Evolutionary conservation across 2,113 vertebrate genomes (phyloP), one percentile per base, ranked within the genome.

Genomic region (Psilopogon haemacephalus): DNA sequence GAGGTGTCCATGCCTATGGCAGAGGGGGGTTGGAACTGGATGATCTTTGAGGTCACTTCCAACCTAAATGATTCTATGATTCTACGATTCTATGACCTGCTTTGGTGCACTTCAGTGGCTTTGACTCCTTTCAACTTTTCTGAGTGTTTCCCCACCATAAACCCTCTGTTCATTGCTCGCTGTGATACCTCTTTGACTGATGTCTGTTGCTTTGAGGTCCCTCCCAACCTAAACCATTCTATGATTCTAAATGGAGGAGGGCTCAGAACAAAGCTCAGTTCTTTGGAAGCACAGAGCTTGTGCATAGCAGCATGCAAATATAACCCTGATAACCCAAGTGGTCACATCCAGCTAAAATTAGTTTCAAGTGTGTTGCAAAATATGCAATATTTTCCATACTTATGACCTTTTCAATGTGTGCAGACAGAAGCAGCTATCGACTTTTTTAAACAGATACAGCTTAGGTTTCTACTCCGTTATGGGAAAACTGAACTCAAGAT

Each of bases 381-480:
- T 9, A 32, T n/a, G 52, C 38, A 33, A 2, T 6, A 2, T 42
- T 54, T 18, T 48, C 11, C 4, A 23, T 12, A 58, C 54, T 24
- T 74, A 9, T n/a, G 64, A 14, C 5, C 7, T 50, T 62, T 48
- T 11, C n/a, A 82, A 55, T 8, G 5, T 32, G 2, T 14, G 7
- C 50, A 5, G 21, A 40, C 7, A 2, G 5, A 20, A 7, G 3
- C 23, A 63, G 17, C 44, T 24, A 54, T 9, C 2, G 0, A 1
- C 21, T 60, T 67, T 67, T 77, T 50, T 44, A 67, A 70, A 9
- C 2, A 62, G 40, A 26, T 12, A 21, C 11, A 38, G 0, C 65
- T 60, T 46, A 37, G 13, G 11, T 37, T 74, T 78, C 15, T 6
- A 19, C 69, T 79, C 72, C 56, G 1, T 21, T 59, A 20, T 7